Base-by-base conservation (phyloP, 2,797 vertebrate genomes). In the Cyclura pinguis region DNA sequence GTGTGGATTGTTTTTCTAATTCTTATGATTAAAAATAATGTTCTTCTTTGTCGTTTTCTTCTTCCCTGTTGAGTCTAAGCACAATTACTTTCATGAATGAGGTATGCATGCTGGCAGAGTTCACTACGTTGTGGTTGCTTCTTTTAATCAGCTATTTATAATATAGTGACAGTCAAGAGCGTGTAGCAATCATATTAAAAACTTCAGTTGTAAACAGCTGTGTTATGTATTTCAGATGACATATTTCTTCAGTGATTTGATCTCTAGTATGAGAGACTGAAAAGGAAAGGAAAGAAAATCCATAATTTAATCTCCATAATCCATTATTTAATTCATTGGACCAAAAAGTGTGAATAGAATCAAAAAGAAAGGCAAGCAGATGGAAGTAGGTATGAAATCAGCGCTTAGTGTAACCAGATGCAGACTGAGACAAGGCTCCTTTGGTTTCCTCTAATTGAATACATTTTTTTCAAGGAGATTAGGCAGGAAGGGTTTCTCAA, bases 121-220 rank as follows among this genome's bases (percentile, higher is more conserved):
- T 91, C 82, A 88, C 10, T 84, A 52, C 29, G n/a, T 86, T 88
- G 29, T 72, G 85, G 64, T 10, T 22, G 32, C 10, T n/a, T 24
- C 35, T 92, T 92, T 83, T 93, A 42, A 88, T 90, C 81, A 80
- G 38, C 69, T 88, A 4, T 91, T 92, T 89, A 90, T 90, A 89
- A 88, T 64, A 80, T 6, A 18, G 81, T 74, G 62, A 80, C 32
- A 55, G 84, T 59, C 22, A 88, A 72, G 35, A 81, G n/a, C 12
- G 5, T 78, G 29, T 80, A 86, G 32, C 59, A 93, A 84, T 90
- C 47, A 69, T 29, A 32, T 20, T 86, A 18, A 91, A 90, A 82
- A 64, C 13, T 82, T 62, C 81, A 42, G 5, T 59, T 20, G 42
- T 82, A 42, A 64, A 88, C n/a, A 92, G 59, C n/a, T 27, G 55